A percentile compares a stretch with the other conserved stretches of the same genome.
Conservation (phyloP, 2,113 vertebrate species). For the Rhagologus leucostigma region DNA sequence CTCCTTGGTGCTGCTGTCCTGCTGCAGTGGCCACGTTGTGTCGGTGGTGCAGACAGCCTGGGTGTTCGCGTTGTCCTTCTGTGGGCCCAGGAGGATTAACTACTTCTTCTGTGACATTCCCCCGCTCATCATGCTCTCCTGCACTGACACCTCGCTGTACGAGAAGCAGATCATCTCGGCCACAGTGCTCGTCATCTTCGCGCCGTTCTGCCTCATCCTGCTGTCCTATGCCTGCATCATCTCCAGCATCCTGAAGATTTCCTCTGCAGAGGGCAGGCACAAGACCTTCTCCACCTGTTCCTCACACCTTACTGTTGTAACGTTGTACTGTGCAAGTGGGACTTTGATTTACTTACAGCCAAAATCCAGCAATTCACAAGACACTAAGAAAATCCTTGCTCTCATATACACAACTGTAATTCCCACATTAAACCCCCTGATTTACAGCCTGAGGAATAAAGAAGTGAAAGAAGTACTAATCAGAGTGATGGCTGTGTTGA, state of each 20-base stretch:
- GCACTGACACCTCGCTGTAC: neutral
- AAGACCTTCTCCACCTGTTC: conserved; percentile 46
- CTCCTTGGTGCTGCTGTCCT: neutral
- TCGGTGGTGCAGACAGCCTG: neutral
- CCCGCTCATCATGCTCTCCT: neutral
- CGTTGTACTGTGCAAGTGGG: neutral
- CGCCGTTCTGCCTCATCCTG: neutral
- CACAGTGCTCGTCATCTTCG: neutral
- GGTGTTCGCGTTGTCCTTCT: neutral
- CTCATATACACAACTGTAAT: conserved; percentile 37
- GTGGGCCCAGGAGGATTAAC: neutral
- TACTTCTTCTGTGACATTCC: conserved; percentile 31
- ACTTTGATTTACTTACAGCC: conserved; percentile 2
- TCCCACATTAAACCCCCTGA: neutral
- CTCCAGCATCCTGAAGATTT: neutral
- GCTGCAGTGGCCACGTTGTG: neutral
- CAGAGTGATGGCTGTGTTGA: neutral
- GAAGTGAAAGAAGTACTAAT: conserved; percentile 31
- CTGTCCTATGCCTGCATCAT: neutral
- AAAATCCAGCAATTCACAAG: neutral
- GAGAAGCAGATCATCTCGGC: neutral
- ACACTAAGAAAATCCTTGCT: neutral
- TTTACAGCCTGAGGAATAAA: conserved; percentile 7
- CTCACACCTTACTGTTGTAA: neutral
- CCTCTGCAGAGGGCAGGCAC: neutral